These are phyloP conservation scores for Sebastes fasciatus DNA, from an alignment of 2,113 vertebrate species.

Conservation along the genomic window DNA sequence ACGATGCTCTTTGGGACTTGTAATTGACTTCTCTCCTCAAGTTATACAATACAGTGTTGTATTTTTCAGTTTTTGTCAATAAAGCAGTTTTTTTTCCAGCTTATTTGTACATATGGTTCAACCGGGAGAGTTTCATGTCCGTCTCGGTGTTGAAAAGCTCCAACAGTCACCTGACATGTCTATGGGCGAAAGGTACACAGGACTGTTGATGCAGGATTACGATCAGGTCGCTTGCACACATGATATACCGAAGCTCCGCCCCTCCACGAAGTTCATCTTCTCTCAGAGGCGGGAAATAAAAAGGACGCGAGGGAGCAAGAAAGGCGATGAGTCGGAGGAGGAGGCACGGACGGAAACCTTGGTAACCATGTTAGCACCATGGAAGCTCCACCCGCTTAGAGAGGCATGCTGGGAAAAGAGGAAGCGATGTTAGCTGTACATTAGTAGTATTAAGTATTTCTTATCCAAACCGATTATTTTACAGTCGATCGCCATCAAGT, in stretches of 20 bases:
- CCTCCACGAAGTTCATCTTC: background rate
- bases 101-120: background rate
- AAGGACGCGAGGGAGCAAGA: background rate
- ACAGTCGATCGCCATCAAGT: constrained; percentile 35
- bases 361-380: constrained; percentile 40
- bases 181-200: no score
- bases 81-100: background rate
- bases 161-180: background rate
- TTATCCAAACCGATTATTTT: constrained; percentile 30
- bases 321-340: background rate
- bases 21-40: no score
- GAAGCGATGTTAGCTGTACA: constrained; percentile 17
- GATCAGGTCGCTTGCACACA: background rate
- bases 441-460: constrained; percentile 29
- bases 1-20: constrained; percentile 1
- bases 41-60: background rate
- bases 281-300: background rate
- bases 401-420: constrained; percentile 60
- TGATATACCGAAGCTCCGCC: background rate
- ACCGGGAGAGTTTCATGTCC: background rate
- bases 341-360: constrained; percentile 33
- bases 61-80: background rate
- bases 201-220: background rate
- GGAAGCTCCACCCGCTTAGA: constrained; percentile 26
- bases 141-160: background rate